Evolutionary conservation across 2,888 invertebrate genomes (phyloP).

Genomic region (Nephrocerus scutellatus): DNA sequence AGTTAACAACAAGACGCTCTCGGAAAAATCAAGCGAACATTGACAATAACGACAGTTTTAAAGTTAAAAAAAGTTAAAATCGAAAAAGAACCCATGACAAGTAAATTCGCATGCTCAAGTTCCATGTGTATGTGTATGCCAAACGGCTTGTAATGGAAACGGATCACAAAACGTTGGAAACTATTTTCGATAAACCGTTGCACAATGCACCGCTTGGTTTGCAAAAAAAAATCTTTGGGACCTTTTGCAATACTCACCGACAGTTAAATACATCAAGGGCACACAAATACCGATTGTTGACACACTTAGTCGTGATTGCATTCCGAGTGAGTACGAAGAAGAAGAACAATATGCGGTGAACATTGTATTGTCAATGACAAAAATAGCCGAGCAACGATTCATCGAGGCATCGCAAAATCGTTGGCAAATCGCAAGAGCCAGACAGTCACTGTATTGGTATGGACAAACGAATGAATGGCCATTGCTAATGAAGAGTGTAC

Average conservation of each 20-base stretch:
- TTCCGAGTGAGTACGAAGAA: no score
- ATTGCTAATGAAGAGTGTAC: no score
- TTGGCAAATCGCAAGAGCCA: no score
- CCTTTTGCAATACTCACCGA: slow-evolving; percentile 24
- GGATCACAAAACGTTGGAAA: slow-evolving; percentile 28
- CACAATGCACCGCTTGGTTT: slow-evolving; percentile 21
- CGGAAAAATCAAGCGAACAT: slow-evolving; percentile 25
- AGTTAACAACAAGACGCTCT: slow-evolving; percentile 21
- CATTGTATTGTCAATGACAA: no score
- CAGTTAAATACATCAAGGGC: slow-evolving; percentile 26
- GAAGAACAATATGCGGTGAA: no score
- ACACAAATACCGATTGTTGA: slow-evolving; percentile 26
- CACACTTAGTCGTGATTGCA: slow-evolving; percentile 20
- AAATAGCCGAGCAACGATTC: no score
- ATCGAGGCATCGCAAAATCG: no score
- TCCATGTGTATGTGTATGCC: slow-evolving; percentile 34
- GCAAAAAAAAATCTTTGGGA: slow-evolving; percentile 27
- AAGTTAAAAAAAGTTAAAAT: no score
- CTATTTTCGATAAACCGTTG: slow-evolving; percentile 27
- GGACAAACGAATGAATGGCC: no score
- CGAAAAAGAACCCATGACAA: slow-evolving; percentile 30
- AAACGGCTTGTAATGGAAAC: slow-evolving; percentile 24
- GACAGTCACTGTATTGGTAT: no score
- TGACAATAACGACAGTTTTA: no score
- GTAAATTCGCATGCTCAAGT: slow-evolving; percentile 33